Evolutionary conservation across 2,888 invertebrate species (phyloP), one percentile per base, ranked within the genome.

Genomic region (Nematopogon swammerdamellus): DNA sequence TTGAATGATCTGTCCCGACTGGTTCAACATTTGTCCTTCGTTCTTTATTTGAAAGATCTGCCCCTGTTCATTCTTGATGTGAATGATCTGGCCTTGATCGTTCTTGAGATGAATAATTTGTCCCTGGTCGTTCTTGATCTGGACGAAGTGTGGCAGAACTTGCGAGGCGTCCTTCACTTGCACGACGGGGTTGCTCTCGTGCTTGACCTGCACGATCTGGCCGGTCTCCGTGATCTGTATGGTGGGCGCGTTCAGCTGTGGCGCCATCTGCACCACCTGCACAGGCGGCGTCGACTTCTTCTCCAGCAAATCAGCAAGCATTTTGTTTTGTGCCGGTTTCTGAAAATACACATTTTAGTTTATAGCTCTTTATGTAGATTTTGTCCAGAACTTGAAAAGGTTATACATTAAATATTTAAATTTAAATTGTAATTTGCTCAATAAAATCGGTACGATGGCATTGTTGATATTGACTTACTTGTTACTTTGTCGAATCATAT

Each of bases 231-330:
- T 79, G 50, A 79, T 79, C 57, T 79, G 79, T 3, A 79, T 79
- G 3, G 77, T 79, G 0, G 79, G 79, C 0, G 79, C 73, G 59
- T 66, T 73, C n/a, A 74, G 64, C 51, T 72, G 72, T 14, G 46
- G 65, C 0, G 65, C 63, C 77, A 77, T 75, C 63, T 77, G 79
- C 0, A 79, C 74, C 1, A 79, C 71, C 63, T 79, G 79, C 1
- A 79, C 69, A 1, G 82, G 82, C 0, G 82, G 82, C 54, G 79
- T 74, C 0, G 81, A 79, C 64, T 91, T 91, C 60, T 91, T 87
- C 63, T 94, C 93, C 3, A 94, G 72, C 48, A 93, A 70, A 65
- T 93, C 92, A 0, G 92, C 92, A 45, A 93, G 74, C 88, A 92
- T 90, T 68, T 91, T 90, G 60, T 88, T 88, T 62, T 80, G 75